Evolutionary conservation across 1,140 invertebrate species (phyloP).

Genomic region (Melitaea cinxia): DNA sequence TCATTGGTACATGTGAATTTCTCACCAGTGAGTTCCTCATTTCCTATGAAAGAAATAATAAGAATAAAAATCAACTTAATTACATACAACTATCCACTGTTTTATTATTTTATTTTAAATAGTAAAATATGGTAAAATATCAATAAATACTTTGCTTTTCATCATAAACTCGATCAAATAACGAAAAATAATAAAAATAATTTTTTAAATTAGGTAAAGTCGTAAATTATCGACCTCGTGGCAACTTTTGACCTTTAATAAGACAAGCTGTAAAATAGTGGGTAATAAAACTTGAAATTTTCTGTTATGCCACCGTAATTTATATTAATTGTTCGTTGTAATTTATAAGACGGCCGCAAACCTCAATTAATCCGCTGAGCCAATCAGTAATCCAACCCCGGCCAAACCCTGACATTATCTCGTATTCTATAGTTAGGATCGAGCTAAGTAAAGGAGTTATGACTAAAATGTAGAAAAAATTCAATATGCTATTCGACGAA

Average conservation of each 20-base stretch:
- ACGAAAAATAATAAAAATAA: background rate
- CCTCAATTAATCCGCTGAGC: slow-evolving; percentile 23
- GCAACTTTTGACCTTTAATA: background rate
- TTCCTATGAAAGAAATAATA: no score
- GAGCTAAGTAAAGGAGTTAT: background rate
- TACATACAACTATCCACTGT: no score
- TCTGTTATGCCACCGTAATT: background rate
- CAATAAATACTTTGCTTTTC: no score
- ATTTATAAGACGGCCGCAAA: slow-evolving; percentile 20
- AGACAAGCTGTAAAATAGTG: background rate
- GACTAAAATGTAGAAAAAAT: background rate
- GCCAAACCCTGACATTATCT: background rate
- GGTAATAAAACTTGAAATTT: background rate
- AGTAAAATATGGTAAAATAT: no score
- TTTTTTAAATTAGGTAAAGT: background rate
- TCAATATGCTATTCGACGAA: background rate
- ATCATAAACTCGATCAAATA: no score
- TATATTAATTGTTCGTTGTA: background rate
- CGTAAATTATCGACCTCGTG: background rate
- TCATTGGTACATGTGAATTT: no score
- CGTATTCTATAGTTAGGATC: background rate
- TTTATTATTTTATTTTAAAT: no score
- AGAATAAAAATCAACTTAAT: no score
- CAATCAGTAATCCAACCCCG: slow-evolving; percentile 24
- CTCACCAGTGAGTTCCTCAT: no score